Evolutionary conservation across 2,888 invertebrate species (phyloP).

Genomic region (Metopia argyrocephala): DNA sequence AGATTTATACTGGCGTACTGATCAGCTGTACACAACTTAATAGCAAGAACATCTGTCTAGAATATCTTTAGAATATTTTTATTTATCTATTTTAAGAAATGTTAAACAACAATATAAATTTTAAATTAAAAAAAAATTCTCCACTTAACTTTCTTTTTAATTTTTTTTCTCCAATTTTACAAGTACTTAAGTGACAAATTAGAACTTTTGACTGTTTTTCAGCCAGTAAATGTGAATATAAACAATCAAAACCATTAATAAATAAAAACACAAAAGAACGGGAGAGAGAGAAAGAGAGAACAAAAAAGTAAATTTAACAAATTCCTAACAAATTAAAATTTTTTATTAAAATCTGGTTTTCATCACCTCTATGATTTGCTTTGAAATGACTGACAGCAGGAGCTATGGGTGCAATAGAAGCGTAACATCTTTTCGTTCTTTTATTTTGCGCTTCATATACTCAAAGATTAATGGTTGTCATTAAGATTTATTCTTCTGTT

Average conservation of each 20-base stretch:
- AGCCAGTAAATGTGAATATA: neutral
- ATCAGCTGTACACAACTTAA: no score
- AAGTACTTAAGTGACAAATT: neutral
- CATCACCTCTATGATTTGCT: slow-evolving; percentile 9
- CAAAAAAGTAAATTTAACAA: slow-evolving; percentile 4
- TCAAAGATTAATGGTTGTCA: slow-evolving; percentile 53
- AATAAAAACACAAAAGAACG: neutral
- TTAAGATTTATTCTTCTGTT: slow-evolving; percentile 49
- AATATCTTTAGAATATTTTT: no score
- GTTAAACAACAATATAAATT: no score
- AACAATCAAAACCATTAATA: neutral
- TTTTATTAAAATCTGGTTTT: slow-evolving; percentile 39
- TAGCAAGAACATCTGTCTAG: no score
- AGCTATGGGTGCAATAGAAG: neutral
- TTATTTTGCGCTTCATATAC: slow-evolving; percentile 14
- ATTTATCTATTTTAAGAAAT: no score
- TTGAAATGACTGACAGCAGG: neutral
- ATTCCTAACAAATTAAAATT: slow-evolving; percentile 43
- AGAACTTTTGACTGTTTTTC: neutral
- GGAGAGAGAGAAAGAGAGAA: neutral
- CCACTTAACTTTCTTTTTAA: neutral
- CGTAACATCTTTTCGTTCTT: neutral
- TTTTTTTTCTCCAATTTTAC: neutral
- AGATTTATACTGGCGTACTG: no score
- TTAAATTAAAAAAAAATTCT: no score